Evolutionary conservation across 2,797 vertebrate species (phyloP).

Genomic region (Macropus fuliginosus): DNA sequence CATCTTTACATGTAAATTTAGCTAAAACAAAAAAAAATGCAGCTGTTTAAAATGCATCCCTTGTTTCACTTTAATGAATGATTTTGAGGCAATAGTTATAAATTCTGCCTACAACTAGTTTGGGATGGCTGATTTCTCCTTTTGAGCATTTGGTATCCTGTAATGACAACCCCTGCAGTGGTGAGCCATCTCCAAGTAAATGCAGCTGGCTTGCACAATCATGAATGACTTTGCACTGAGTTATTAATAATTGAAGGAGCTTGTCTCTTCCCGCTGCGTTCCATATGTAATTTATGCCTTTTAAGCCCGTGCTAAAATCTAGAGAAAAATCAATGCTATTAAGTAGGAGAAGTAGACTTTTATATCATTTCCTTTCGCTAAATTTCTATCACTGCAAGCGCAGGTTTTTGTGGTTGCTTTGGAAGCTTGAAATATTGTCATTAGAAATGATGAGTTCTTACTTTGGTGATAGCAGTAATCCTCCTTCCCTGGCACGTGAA

Average conservation of each 20-base stretch:
- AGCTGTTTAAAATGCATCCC: slow-evolving; percentile 73
- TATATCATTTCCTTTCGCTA: background rate
- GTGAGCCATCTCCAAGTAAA: slow-evolving; percentile 74
- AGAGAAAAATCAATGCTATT: slow-evolving; percentile 66
- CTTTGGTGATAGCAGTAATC: background rate
- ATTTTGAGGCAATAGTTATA: slow-evolving; percentile 79
- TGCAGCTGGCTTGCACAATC: slow-evolving; percentile 74
- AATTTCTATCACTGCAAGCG: background rate
- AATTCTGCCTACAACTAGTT: slow-evolving; percentile 78
- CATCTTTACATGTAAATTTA: slow-evolving; percentile 74
- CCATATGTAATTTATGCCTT: slow-evolving; percentile 84
- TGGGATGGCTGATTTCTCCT: slow-evolving; percentile 79
- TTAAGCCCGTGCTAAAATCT: slow-evolving; percentile 75
- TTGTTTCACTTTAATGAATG: slow-evolving; percentile 74
- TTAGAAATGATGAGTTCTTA: background rate
- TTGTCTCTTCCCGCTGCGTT: slow-evolving; percentile 82
- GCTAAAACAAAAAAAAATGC: slow-evolving; percentile 68
- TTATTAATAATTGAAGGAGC: slow-evolving; percentile 85
- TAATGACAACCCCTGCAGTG: slow-evolving; percentile 77
- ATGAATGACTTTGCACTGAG: slow-evolving; percentile 81
- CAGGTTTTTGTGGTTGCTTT: background rate
- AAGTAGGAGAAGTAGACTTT: slow-evolving; percentile 49
- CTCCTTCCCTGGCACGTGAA: accelerated
- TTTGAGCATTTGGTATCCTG: slow-evolving; percentile 75
- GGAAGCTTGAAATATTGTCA: background rate